phyloP scores from a whole-genome alignment of 2,797 vertebrate species.

The Bryconaethiops microstoma region DNA sequence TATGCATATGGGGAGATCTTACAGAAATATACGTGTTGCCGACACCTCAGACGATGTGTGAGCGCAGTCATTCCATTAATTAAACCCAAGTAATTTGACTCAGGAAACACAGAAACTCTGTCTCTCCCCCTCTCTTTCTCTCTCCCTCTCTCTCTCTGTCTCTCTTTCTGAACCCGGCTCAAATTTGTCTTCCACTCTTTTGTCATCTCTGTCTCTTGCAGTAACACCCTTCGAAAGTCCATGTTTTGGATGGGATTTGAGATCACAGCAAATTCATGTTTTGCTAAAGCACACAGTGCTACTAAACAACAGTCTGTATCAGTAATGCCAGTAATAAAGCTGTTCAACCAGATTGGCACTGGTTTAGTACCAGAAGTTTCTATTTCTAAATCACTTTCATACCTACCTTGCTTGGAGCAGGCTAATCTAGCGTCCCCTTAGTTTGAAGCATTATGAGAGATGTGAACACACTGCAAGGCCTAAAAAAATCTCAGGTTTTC shows the following conservation, averaged over 20 bases:
- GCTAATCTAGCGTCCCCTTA: too few relatives aligned
- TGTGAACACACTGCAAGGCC: too few relatives aligned
- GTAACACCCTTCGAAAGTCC: slow-evolving; percentile 4
- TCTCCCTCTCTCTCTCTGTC: background rate
- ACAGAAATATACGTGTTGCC: slow-evolving; percentile 58
- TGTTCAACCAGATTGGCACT: too few relatives aligned
- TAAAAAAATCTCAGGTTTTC: too few relatives aligned
- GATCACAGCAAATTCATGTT: background rate
- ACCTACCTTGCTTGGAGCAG: too few relatives aligned
- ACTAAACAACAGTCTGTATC: too few relatives aligned
- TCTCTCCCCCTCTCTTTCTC: background rate
- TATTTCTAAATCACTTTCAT: too few relatives aligned
- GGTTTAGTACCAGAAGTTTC: too few relatives aligned
- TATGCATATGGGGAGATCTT: slow-evolving; percentile 55
- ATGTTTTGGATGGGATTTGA: background rate
- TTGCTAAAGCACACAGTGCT: too few relatives aligned
- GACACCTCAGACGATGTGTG: slow-evolving; percentile 58
- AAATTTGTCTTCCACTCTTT: slow-evolving; percentile 31
- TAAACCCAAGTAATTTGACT: slow-evolving; percentile 57
- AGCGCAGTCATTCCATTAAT: slow-evolving; percentile 59
- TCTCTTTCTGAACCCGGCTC: slow-evolving; percentile 5
- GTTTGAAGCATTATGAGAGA: too few relatives aligned
- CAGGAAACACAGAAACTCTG: slow-evolving; percentile 33
- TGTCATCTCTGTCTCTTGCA: slow-evolving; percentile 10
- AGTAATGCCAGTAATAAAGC: too few relatives aligned